Conservation (phyloP, 2,888 invertebrate species). For the Noctuana brunneofusca region DNA sequence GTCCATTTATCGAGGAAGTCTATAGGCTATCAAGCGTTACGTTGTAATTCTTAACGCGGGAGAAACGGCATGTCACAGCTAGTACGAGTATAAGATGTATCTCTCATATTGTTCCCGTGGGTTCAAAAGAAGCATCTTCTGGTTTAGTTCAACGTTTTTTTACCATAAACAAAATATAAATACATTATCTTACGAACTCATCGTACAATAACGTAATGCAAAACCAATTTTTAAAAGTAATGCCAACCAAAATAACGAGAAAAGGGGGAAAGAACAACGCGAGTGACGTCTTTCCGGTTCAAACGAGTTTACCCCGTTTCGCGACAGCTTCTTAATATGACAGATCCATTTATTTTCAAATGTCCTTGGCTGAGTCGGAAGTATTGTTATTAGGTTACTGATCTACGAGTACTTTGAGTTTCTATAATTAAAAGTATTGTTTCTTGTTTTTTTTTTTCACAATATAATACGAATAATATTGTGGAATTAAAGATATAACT, state of each 20-base stretch:
- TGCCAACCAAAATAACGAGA: conserved; percentile 4
- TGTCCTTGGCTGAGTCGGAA: background rate
- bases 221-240: conserved; percentile 36
- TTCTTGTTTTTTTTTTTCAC: too few species aligned
- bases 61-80: too few species aligned
- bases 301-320: background rate
- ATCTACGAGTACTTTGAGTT: background rate
- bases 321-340: conserved; percentile 15
- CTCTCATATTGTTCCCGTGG: too few species aligned
- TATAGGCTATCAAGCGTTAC: too few species aligned
- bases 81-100: too few species aligned
- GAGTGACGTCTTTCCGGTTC: conserved; percentile 15
- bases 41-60: too few species aligned
- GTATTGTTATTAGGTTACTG: background rate
- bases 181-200: background rate
- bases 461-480: too few species aligned
- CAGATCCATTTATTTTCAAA: conserved; percentile 15
- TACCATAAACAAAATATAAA: too few species aligned
- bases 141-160: too few species aligned
- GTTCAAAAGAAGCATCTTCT: too few species aligned
- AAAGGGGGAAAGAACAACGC: background rate
- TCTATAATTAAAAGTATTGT: background rate
- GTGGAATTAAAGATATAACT: too few species aligned
- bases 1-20: too few species aligned
- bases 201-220: background rate